Evolutionary conservation across 2,113 vertebrate genomes (phyloP).

Genomic region (Forbesichthys agassizii): DNA sequence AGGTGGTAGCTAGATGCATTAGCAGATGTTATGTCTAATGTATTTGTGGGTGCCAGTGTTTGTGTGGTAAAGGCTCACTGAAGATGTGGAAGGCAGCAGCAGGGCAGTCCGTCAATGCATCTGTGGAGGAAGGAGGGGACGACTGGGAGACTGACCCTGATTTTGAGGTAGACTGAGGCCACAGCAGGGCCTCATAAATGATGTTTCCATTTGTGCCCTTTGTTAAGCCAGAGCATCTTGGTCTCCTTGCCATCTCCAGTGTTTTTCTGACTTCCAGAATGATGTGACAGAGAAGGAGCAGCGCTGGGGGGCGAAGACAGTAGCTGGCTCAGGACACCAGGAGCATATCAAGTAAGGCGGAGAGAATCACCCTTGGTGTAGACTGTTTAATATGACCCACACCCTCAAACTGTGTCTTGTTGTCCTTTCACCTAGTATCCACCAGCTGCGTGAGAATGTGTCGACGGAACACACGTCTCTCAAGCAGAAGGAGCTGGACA

Average conservation of each 20-base stretch:
- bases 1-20: not conserved
- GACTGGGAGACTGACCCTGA: constrained; percentile 99
- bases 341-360: constrained; percentile 91
- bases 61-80: constrained; percentile 14
- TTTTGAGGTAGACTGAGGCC: constrained; percentile 83
- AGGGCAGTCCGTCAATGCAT: constrained; percentile 80
- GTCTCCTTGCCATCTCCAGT: not conserved
- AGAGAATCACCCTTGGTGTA: not conserved
- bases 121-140: constrained; percentile 79
- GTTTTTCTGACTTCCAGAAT: constrained; percentile 76
- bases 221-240: no score
- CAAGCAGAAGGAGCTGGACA: constrained; percentile 88
- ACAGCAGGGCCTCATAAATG: no score
- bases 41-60: constrained; percentile 15
- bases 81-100: constrained; percentile 96
- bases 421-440: constrained; percentile 76
- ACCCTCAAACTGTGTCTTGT: not conserved
- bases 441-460: constrained; percentile 87
- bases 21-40: not conserved
- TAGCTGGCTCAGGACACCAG: constrained; percentile 93
- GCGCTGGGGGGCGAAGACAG: constrained; percentile 96
- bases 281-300: constrained; percentile 96
- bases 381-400: not conserved
- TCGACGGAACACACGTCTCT: constrained; percentile 87
- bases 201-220: no score